A percentile compares a stretch with the other conserved stretches of the same genome.
Conservation (phyloP, 2,888 invertebrate species). For the Calephelis perditalis region DNA sequence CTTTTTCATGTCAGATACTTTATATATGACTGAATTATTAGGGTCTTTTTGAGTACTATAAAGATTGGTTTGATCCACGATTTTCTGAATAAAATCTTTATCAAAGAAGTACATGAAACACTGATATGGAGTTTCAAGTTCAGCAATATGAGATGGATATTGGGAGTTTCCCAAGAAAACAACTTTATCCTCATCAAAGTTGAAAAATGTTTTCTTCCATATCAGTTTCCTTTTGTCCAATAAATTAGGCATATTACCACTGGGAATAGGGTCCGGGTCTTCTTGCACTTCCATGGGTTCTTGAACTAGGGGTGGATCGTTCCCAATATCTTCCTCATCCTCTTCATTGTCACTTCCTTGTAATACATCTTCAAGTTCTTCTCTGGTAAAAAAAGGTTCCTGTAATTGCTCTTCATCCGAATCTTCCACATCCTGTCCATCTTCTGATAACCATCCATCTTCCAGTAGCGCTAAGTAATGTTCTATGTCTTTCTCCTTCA, state of each 20-base stretch:
- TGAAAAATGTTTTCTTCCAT: conserved; percentile 39
- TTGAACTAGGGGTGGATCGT: conserved; percentile 36
- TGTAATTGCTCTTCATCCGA: conserved; percentile 36
- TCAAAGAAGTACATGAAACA: conserved; percentile 13
- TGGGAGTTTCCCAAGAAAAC: conserved; percentile 38
- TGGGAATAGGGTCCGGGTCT: conserved; percentile 35
- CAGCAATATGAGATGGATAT: conserved; percentile 30
- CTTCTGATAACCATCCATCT: conserved; percentile 39
- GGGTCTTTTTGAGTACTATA: conserved; percentile 25
- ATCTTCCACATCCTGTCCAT: conserved; percentile 37
- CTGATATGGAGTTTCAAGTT: conserved; percentile 16
- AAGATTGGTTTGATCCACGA: conserved; percentile 15
- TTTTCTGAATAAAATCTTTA: conserved; percentile 16
- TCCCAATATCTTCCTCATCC: conserved; percentile 31
- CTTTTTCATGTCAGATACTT: conserved; percentile 26
- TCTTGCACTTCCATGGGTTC: conserved; percentile 35
- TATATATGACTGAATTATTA: conserved; percentile 22
- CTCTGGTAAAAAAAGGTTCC: conserved; percentile 23
- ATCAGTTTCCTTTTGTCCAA: conserved; percentile 42
- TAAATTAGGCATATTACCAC: conserved; percentile 32
- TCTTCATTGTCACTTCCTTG: conserved; percentile 30
- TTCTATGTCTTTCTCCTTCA: conserved; percentile 37
- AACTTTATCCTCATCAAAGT: conserved; percentile 37
- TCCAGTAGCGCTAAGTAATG: conserved; percentile 34
- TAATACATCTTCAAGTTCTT: conserved; percentile 40